phyloP scores from a whole-genome alignment of 2,113 vertebrate genomes.

The Erinaceus europaeus region DNA sequence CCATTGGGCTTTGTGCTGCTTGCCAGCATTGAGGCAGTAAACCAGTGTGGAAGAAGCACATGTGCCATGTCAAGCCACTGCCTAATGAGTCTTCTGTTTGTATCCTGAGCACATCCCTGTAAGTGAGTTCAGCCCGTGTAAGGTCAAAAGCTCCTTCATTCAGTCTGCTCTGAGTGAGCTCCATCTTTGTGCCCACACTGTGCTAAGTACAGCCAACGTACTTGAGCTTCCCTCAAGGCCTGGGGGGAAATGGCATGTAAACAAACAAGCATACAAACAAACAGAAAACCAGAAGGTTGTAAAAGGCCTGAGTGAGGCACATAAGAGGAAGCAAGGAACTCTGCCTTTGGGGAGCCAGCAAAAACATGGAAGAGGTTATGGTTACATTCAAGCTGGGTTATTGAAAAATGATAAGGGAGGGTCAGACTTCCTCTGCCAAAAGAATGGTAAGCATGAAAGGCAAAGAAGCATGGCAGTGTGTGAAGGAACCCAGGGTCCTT shows the following conservation, averaged over 20 bases:
- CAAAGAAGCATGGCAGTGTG: background rate
- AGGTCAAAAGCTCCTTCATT: conserved; percentile 1
- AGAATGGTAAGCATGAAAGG: background rate
- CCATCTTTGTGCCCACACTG: background rate
- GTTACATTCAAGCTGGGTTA: conserved; percentile 21
- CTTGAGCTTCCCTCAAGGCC: conserved; percentile 10
- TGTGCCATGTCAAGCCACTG: background rate
- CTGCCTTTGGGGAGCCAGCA: conserved; percentile 23
- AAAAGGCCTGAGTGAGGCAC: background rate
- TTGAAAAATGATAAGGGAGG: conserved; percentile 43
- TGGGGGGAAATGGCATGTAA: background rate
- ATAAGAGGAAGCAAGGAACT: conserved; percentile 7
- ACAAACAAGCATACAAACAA: conserved; percentile 15
- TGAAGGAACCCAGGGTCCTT: conserved; percentile 28
- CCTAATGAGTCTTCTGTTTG: background rate
- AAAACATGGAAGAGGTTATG: conserved; percentile 51
- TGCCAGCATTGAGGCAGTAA: conserved; percentile 3
- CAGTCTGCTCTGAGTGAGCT: background rate
- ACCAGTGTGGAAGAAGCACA: conserved; percentile 8
- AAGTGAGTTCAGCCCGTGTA: background rate
- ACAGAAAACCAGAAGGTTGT: background rate
- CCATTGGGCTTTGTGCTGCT: background rate
- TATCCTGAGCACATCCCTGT: conserved; percentile 1
- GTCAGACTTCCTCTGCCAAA: background rate
- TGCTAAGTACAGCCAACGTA: background rate